Conservation (phyloP, 2,797 vertebrate species). For the Pempheris klunzingeri region DNA sequence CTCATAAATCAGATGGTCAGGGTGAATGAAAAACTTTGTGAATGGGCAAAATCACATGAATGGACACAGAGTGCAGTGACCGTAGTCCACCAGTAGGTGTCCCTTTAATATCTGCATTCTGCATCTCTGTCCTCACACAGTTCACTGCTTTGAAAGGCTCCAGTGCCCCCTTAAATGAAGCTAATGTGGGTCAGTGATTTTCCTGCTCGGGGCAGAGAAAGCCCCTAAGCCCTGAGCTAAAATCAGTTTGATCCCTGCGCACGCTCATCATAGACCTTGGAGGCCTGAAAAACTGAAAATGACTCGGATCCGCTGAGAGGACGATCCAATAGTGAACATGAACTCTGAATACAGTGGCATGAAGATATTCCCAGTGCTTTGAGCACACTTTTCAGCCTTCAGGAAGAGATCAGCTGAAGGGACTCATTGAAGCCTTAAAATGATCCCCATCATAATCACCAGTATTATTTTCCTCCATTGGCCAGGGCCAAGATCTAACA, state of each 20-base stretch:
- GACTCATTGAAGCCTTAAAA: slow-evolving; percentile 6
- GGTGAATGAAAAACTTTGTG: slow-evolving; percentile 47
- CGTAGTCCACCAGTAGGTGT: slow-evolving; percentile 62
- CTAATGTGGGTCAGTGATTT: slow-evolving; percentile 71
- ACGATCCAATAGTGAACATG: slow-evolving; percentile 22
- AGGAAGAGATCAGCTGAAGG: slow-evolving; percentile 3
- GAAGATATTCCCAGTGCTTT: slow-evolving; percentile 17
- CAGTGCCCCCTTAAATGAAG: slow-evolving; percentile 47
- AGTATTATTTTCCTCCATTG: slow-evolving; percentile 1
- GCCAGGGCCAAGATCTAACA: background rate
- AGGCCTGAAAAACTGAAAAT: slow-evolving; percentile 44
- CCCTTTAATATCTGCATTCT: slow-evolving; percentile 33
- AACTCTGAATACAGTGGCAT: slow-evolving; percentile 14
- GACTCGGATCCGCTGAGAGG: slow-evolving; percentile 12
- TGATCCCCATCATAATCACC: slow-evolving; percentile 13
- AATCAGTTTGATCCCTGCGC: slow-evolving; percentile 50
- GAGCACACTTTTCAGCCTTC: slow-evolving; percentile 7
- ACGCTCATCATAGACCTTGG: slow-evolving; percentile 17
- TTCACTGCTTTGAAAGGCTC: slow-evolving; percentile 32
- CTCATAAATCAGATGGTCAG: slow-evolving; percentile 2
- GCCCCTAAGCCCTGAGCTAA: slow-evolving; percentile 46
- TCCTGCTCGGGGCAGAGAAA: slow-evolving; percentile 46
- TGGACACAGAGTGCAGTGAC: slow-evolving; percentile 37
- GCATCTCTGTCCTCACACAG: slow-evolving; percentile 33
- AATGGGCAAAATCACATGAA: slow-evolving; percentile 43